Percentiles rank a stretch among this genome's conserved stretches.
Conservation (phyloP, 2,888 invertebrate genomes). For the Eudasyphora cyanicolor region DNA sequence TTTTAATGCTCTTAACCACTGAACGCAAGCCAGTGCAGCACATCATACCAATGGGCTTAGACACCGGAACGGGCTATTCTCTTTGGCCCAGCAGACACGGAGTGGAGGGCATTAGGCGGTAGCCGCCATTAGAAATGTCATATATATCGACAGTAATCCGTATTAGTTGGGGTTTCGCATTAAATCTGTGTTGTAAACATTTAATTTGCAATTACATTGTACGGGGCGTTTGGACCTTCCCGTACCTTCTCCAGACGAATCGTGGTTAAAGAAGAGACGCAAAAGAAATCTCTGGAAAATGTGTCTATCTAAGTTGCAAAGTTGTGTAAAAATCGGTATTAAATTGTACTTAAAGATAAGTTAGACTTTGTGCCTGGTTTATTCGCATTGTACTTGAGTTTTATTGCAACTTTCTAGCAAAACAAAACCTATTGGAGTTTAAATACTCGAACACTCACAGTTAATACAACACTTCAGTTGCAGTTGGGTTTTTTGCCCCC, state of each 20-base stretch:
- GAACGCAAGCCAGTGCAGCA: not conserved
- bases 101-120: slow-evolving; percentile 41
- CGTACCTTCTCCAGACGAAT: not conserved
- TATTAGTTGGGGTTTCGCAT: slow-evolving; percentile 65
- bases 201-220: slow-evolving; percentile 63
- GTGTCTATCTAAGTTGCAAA: not conserved
- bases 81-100: not conserved
- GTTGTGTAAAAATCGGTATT: not conserved
- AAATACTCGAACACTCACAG: not conserved
- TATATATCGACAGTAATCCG: slow-evolving; percentile 67
- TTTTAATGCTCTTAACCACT: slow-evolving; percentile 67
- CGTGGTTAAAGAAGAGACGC: not conserved
- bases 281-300: not conserved
- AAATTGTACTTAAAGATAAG: not conserved
- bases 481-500: not conserved
- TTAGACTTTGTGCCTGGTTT: not conserved
- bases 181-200: slow-evolving; percentile 66
- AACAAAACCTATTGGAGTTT: not conserved
- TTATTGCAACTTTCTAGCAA: slow-evolving; percentile 18
- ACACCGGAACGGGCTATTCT: not conserved
- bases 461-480: slow-evolving; percentile 11
- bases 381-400: not conserved
- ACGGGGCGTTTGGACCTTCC: not conserved
- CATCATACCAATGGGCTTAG: not conserved
- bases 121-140: slow-evolving; percentile 64